Evolutionary conservation across 1,140 invertebrate genomes (phyloP), one percentile per base, ranked within the genome.

Genomic region (Daktulosphaira vitifoliae): DNA sequence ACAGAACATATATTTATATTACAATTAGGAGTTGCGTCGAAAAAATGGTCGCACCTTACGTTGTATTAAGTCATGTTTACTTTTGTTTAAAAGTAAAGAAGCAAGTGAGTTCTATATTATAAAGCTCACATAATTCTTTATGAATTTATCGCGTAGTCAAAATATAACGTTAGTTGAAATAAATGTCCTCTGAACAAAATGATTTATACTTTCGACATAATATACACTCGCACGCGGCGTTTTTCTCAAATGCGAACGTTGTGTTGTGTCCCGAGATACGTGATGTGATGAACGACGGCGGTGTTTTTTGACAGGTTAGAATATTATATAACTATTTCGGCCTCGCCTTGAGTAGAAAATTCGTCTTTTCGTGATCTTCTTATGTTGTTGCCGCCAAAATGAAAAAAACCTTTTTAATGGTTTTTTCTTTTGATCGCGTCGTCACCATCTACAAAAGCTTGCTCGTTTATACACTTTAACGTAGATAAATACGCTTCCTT

Each of bases 211-310:
- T 26, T 29, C 3, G 0, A n/a, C 20, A 44, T 22, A 44, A 6
- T 7, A 38, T 11, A 33, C 29, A 33, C 29, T 6, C 29, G 11
- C 29, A 33, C 29, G 11, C 29, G 29, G 5, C 29, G 29, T 33
- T 11, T 59, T 9, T 44, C 42, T 44, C 25, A 42, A 59, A 59
- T 26, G 38, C 42, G 23, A 15, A 26, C 29, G 29, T 11, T 33
- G 25, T 26, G 3, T 44, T 18, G 23, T 26, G 54, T 16, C 23
- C 16, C 13, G 39, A n/a, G 22, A 59, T 59, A 59, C 26, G 1
- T 59, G 54, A 44, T 59, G 23, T 44, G 54, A 44, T 59, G 54
- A 59, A 44, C 54, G 54, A 59, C 39, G n/a, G n/a, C n/a, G 42
- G 15, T 59, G 38, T 42, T 37, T 26, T 59, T 59, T 18, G 23